Base-by-base conservation (phyloP, 1,140 invertebrate genomes). In the Tribolium madens region DNA sequence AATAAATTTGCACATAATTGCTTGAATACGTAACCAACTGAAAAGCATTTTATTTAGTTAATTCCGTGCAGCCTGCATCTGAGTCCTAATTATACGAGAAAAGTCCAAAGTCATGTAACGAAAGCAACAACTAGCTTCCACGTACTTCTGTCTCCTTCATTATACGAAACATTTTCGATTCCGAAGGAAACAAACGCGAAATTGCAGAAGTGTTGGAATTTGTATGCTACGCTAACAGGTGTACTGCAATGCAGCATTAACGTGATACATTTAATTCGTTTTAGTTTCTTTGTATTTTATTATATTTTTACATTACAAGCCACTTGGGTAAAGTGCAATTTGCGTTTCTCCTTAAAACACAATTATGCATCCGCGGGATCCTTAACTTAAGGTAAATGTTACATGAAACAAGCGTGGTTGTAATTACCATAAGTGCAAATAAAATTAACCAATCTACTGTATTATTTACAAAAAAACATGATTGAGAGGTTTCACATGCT, bases 1-100 rank as follows among this genome's bases (percentile, higher is more conserved):
- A 60, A 60, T 60, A 31, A 31, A 60, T 60, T 18, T 18, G 53
- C 53, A 60, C 53, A 18, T 26, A 60, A 60, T 60, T 60, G 53
- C 53, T 9, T 60, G 50, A 53, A 53, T 53, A 53, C 50, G 53
- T 60, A 60, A 60, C 18, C 52, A 57, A 57, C 52, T 57, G n/a
- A 21, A 21, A 21, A 33, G 31, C 57, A 42, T 64, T 33, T 64
- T 64, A 64, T 64, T 64, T 33, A 60, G 53, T 26, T 60, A 60
- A 31, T n/a, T n/a, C n/a, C n/a, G n/a, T 60, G 53, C 53, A 60
- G 53, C n/a, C 53, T 60, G 18, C 53, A 60, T 60, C 53, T 15
- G 53, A 60, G 53, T 13, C 53, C 53, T 60, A 60, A 60, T 60
- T 60, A 60, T 60, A 60, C 52, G 15, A 57, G 52, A 57, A 57